phyloP scores from a whole-genome alignment of 2,797 vertebrate species.

The Gymnoscopelus microlampas region DNA sequence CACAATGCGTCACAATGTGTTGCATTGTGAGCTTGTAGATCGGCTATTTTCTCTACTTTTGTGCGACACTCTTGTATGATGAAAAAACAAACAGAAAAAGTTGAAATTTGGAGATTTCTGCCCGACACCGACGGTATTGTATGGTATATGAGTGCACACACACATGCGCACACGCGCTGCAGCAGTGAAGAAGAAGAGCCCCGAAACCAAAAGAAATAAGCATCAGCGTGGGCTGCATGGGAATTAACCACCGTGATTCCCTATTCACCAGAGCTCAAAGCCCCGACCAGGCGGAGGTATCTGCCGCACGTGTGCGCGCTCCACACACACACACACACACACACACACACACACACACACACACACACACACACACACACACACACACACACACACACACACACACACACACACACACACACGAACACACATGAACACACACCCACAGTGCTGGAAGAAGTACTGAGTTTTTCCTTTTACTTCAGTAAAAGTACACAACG shows the following conservation, averaged over 20 bases:
- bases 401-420: constrained; percentile 21
- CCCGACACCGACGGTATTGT: background rate
- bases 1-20: too few relatives aligned
- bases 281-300: constrained; percentile 30
- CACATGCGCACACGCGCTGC: too few relatives aligned
- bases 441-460: too few relatives aligned
- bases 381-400: constrained; percentile 15
- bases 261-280: constrained; percentile 43
- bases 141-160: too few relatives aligned
- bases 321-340: constrained; percentile 9
- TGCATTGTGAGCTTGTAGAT: too few relatives aligned
- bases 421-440: constrained; percentile 12
- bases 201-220: constrained; percentile 4
- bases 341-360: constrained; percentile 18
- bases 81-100: too few relatives aligned
- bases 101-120: too few relatives aligned
- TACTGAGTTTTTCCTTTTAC: too few relatives aligned
- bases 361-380: background rate
- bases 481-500: too few relatives aligned
- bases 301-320: background rate
- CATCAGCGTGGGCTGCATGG: constrained; percentile 45
- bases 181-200: too few relatives aligned
- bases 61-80: too few relatives aligned
- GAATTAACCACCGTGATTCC: constrained; percentile 50
- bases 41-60: too few relatives aligned